These are phyloP conservation scores for Crotalus tigris DNA, from an alignment of 2,113 vertebrate species.

Conservation along the genomic window DNA sequence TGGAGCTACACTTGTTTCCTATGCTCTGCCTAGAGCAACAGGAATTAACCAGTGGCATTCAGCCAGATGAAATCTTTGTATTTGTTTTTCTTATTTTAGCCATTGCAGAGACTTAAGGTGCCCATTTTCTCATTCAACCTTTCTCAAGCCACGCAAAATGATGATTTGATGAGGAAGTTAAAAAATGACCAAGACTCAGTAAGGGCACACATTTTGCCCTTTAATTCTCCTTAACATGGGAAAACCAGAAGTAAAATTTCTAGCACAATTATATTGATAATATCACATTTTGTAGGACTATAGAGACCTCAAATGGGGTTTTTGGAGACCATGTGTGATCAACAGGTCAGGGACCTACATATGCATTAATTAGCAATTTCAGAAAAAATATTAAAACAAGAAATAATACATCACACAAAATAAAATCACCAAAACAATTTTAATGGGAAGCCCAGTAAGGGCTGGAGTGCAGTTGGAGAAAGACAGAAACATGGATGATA, in stretches of 20 bases:
- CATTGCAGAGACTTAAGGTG: background rate
- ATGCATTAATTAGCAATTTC: background rate
- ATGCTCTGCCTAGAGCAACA: background rate
- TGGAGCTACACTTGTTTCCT: background rate
- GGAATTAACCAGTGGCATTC: background rate
- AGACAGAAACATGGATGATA: background rate
- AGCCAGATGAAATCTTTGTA: background rate
- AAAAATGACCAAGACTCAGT: background rate
- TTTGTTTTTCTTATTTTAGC: background rate
- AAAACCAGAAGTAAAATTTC: background rate
- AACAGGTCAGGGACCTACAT: background rate
- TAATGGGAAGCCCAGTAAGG: background rate
- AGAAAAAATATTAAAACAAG: background rate
- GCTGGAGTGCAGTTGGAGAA: background rate
- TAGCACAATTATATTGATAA: background rate
- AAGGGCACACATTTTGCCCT: background rate
- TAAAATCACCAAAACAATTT: background rate
- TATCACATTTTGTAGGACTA: background rate
- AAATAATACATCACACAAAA: background rate
- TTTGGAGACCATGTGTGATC: background rate
- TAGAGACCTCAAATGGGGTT: background rate
- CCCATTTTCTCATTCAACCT: background rate
- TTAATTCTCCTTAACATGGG: background rate
- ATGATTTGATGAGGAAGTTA: background rate
- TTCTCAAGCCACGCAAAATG: background rate